Conservation (phyloP, 2,113 vertebrate genomes). For the Siniperca chuatsi region DNA sequence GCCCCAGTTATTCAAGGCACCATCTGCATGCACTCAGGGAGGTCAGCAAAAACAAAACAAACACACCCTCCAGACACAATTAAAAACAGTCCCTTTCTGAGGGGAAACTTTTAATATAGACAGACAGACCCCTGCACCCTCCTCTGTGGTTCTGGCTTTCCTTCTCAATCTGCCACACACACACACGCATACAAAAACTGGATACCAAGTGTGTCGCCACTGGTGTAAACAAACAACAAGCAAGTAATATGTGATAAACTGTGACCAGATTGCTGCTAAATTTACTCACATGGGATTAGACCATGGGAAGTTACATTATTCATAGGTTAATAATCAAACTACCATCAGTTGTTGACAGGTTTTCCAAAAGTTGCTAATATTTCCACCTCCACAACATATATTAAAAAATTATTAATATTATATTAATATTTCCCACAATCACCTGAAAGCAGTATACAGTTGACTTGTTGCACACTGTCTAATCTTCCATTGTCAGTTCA, state of each 20-base stretch:
- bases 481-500: not conserved
- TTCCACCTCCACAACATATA: not conserved
- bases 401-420: too few relatives aligned
- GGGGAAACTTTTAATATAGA: constrained; percentile 58
- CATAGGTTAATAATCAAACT: not conserved
- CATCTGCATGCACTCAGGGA: constrained; percentile 62
- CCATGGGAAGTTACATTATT: not conserved
- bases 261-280: constrained; percentile 34
- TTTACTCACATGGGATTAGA: constrained; percentile 26
- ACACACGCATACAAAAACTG: constrained; percentile 5
- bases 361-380: not conserved
- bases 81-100: constrained; percentile 57
- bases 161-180: constrained; percentile 16
- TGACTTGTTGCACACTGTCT: not conserved
- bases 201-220: constrained; percentile 27
- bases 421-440: not conserved
- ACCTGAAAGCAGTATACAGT: not conserved
- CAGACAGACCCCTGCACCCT: constrained; percentile 31
- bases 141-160: constrained; percentile 24
- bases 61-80: constrained; percentile 71
- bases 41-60: constrained; percentile 58
- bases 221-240: constrained; percentile 55
- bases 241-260: constrained; percentile 45
- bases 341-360: not conserved
- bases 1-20: constrained; percentile 38